phyloP scores from a whole-genome alignment of 2,113 vertebrate species.

The Centropus unirufus region DNA sequence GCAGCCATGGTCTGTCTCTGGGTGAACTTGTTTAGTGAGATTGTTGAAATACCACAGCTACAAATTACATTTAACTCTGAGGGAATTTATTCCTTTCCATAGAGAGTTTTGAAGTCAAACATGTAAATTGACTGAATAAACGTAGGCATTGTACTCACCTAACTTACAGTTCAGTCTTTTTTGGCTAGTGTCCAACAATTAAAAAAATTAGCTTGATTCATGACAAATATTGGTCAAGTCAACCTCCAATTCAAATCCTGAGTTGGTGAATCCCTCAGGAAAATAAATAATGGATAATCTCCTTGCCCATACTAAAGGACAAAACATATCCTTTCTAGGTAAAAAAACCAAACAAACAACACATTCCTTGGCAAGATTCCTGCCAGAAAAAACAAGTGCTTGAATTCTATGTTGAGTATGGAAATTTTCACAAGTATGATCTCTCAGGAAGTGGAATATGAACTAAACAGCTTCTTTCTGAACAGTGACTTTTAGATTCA shows the following conservation, averaged over 20 bases:
- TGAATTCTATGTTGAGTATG: neutral
- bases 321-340: neutral
- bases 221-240: neutral
- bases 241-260: neutral
- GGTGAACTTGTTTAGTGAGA: neutral
- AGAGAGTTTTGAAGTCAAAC: neutral
- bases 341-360: neutral
- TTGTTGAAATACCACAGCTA: neutral
- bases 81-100: neutral
- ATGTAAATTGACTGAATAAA: neutral
- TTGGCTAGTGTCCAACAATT: neutral
- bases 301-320: neutral
- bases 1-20: neutral
- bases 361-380: neutral
- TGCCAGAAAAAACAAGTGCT: neutral
- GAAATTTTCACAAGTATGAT: neutral
- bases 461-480: neutral
- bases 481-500: neutral
- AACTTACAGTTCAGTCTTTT: neutral
- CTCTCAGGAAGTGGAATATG: neutral
- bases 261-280: neutral
- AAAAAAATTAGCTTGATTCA: neutral
- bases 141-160: neutral
- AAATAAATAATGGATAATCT: neutral
- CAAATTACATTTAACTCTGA: neutral